These are phyloP conservation scores for Palloptera scutellata DNA, from an alignment of 2,888 invertebrate species.

Conservation along the genomic window DNA sequence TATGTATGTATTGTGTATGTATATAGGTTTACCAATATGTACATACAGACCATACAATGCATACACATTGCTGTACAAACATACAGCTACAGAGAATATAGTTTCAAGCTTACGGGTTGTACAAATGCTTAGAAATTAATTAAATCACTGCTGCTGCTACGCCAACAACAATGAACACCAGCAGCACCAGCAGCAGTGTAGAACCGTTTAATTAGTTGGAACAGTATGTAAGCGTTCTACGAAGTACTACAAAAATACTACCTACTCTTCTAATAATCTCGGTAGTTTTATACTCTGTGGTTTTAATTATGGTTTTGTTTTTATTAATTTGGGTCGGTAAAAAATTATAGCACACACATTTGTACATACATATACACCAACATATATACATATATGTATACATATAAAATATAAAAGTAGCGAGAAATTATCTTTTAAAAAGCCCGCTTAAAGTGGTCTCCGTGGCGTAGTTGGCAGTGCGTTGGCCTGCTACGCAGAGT, in stretches of 20 bases:
- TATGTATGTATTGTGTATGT: too few relatives aligned
- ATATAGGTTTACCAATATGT: not conserved
- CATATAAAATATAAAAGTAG: slow-evolving; percentile 28
- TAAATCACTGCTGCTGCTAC: slow-evolving; percentile 53
- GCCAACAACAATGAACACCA: slow-evolving; percentile 39
- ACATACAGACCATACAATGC: not conserved
- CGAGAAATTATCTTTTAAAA: too few relatives aligned
- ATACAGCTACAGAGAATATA: not conserved
- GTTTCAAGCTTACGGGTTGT: slow-evolving; percentile 3
- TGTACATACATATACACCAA: slow-evolving; percentile 3
- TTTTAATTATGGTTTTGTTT: slow-evolving; percentile 26
- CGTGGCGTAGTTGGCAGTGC: too few relatives aligned
- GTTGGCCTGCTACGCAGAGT: too few relatives aligned
- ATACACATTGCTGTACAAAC: too few relatives aligned
- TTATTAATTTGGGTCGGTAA: slow-evolving; percentile 21
- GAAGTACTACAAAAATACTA: slow-evolving; percentile 5
- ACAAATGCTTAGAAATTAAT: slow-evolving; percentile 56
- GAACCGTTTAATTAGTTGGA: slow-evolving; percentile 20
- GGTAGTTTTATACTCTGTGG: slow-evolving; percentile 17
- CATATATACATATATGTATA: slow-evolving; percentile 22
- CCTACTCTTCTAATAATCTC: not conserved
- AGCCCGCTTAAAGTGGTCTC: too few relatives aligned
- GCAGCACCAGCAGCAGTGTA: slow-evolving; percentile 34
- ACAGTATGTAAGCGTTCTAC: not conserved
- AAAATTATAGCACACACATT: slow-evolving; percentile 18